These are phyloP conservation scores for Drosophila santomea DNA, from an alignment of 1,140 invertebrate genomes.

Conservation along the genomic window DNA sequence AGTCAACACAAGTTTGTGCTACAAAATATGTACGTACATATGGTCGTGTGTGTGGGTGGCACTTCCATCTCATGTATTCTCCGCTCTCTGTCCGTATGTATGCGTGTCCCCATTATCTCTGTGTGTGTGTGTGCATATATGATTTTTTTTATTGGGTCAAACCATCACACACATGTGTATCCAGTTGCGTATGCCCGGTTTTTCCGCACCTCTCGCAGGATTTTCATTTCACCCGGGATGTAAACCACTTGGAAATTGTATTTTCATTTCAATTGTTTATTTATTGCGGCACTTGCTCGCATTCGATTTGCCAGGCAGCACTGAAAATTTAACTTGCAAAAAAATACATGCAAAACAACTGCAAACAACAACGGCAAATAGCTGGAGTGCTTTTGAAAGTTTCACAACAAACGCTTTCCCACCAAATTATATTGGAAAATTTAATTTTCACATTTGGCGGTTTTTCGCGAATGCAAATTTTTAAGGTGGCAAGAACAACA, in stretches of 20 bases:
- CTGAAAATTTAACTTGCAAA: constrained; percentile 38
- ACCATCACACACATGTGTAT: constrained; percentile 37
- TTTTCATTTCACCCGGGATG: constrained; percentile 53
- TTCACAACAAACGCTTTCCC: constrained; percentile 24
- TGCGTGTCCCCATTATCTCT: constrained; percentile 16
- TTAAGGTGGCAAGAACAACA: not conserved
- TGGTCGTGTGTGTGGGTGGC: not conserved
- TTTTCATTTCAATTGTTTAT: constrained; percentile 84
- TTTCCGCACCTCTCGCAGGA: constrained; percentile 27
- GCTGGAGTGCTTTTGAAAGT: constrained; percentile 21
- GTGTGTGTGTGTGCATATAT: constrained; percentile 13
- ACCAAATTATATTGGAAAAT: constrained; percentile 19
- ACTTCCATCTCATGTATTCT: constrained; percentile 9
- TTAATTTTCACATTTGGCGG: constrained; percentile 1
- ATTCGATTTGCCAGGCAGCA: constrained; percentile 71
- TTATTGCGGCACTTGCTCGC: constrained; percentile 82
- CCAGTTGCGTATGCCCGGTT: constrained; percentile 16
- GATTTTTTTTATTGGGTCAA: constrained; percentile 78
- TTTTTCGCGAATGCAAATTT: not conserved
- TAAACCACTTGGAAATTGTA: constrained; percentile 83
- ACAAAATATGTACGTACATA: constrained; percentile 56
- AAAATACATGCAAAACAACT: constrained; percentile 3
- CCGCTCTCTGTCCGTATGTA: constrained; percentile 11
- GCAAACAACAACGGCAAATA: constrained; percentile 20
- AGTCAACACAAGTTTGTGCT: constrained; percentile 81